These are phyloP conservation scores for Eucera pruinosa DNA, from an alignment of 2,888 invertebrate species.

Conservation along the genomic window DNA sequence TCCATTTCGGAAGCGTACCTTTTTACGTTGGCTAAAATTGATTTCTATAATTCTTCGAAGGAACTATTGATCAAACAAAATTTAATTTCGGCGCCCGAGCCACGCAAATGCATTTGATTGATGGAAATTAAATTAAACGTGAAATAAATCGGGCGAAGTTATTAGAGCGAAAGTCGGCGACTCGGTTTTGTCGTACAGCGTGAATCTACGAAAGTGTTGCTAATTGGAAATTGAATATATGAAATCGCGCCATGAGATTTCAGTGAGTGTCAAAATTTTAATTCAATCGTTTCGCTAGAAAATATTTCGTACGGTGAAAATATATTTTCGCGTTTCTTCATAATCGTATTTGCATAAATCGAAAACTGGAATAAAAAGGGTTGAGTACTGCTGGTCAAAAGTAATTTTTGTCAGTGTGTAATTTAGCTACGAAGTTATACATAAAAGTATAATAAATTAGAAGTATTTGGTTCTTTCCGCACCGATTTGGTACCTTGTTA, in stretches of 20 bases:
- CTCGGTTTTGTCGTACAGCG: not conserved
- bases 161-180: not conserved
- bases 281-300: not conserved
- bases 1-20: too few relatives aligned
- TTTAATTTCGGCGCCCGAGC: not conserved
- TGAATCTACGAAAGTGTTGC: not conserved
- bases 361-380: too few relatives aligned
- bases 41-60: too few relatives aligned
- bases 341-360: not conserved
- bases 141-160: not conserved
- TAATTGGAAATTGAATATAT: slow-evolving; percentile 7
- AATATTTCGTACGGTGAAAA: not conserved
- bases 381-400: too few relatives aligned
- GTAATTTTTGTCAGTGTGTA: too few relatives aligned
- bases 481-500: too few relatives aligned
- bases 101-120: slow-evolving; percentile 4
- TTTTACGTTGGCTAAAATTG: not conserved
- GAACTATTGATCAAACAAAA: not conserved
- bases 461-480: too few relatives aligned
- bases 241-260: not conserved
- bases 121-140: slow-evolving; percentile 23
- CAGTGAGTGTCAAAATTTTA: not conserved
- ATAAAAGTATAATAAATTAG: too few relatives aligned
- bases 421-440: too few relatives aligned
- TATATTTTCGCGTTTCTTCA: not conserved